Conservation (phyloP, 2,113 vertebrate species). For the Gobiocypris rarus region DNA sequence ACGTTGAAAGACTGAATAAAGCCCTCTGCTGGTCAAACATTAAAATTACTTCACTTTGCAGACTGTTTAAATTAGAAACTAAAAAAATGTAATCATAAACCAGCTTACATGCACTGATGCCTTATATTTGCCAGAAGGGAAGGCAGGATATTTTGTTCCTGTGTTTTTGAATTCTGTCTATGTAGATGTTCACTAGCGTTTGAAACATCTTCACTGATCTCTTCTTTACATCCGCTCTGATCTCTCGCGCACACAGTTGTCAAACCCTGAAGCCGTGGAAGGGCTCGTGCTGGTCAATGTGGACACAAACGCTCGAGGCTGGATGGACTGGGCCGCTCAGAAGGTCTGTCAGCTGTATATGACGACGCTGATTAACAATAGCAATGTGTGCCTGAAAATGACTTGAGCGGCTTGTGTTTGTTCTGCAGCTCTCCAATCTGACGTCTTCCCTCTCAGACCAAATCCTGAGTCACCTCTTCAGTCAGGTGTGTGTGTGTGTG, state of each 20-base stretch:
- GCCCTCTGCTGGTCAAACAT: background rate
- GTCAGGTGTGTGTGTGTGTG: constrained; percentile 74
- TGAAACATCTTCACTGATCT: background rate
- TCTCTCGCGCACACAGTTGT: constrained; percentile 70
- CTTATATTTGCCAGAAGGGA: background rate
- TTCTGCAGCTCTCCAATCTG: constrained; percentile 80
- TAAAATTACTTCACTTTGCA: background rate
- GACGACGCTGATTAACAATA: background rate
- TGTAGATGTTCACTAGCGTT: background rate
- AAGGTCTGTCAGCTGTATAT: constrained; percentile 75
- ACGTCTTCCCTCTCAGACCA: constrained; percentile 86
- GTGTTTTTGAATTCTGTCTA: background rate
- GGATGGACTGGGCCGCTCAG: constrained; percentile 94
- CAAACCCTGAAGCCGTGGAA: constrained; percentile 84
- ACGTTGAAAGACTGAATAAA: background rate
- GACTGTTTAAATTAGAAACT: too few relatives aligned
- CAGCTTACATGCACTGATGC: background rate
- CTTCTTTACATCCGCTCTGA: background rate
- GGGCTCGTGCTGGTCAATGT: constrained; percentile 91
- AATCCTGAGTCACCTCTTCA: constrained; percentile 89
- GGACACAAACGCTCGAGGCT: constrained; percentile 86
- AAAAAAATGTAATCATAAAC: too few relatives aligned
- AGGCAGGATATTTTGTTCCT: background rate
- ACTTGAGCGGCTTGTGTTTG: background rate
- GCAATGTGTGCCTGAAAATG: background rate